Percentiles rank a stretch among this genome's conserved stretches.
phyloP scores from a whole-genome alignment of 2,113 vertebrate species.

The Marmota monax region DNA sequence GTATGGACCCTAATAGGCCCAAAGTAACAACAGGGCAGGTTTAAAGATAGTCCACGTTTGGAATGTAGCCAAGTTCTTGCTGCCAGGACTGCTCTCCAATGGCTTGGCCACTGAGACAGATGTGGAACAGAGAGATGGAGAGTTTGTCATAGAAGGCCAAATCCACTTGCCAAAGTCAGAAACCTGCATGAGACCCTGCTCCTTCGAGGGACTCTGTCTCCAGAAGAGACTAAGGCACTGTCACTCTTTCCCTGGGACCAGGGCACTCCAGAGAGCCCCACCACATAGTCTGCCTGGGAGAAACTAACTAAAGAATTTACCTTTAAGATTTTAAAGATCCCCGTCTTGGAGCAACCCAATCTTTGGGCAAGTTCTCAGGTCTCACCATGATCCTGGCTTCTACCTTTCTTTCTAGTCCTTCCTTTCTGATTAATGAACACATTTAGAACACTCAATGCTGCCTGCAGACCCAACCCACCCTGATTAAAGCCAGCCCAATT shows the following conservation, averaged over 20 bases:
- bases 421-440: background rate
- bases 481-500: background rate
- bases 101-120: background rate
- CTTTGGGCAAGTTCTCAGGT: background rate
- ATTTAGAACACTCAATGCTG: background rate
- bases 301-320: background rate
- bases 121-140: background rate
- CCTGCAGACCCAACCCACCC: background rate
- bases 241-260: background rate
- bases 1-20: background rate
- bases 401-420: background rate
- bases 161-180: background rate
- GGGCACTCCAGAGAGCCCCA: background rate
- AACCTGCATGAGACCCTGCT: background rate
- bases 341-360: background rate
- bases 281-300: background rate
- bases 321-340: background rate
- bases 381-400: background rate
- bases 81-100: background rate
- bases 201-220: background rate
- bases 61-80: background rate
- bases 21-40: background rate
- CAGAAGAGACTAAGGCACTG: background rate
- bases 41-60: background rate
- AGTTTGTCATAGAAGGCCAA: background rate